These are phyloP conservation scores for Sylvietta virens DNA, from an alignment of 2,113 vertebrate genomes.

Conservation along the genomic window DNA sequence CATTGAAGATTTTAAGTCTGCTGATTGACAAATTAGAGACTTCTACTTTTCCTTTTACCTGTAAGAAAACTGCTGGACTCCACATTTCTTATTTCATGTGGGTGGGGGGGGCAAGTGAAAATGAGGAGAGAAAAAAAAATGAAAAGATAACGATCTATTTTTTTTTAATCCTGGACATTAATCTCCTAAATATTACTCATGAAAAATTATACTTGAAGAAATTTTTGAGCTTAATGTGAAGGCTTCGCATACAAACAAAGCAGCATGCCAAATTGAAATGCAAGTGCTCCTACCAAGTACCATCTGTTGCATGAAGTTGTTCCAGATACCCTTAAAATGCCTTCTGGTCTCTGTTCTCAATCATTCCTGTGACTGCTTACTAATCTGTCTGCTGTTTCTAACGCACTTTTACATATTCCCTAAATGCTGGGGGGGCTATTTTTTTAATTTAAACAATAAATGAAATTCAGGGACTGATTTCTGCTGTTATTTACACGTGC, in stretches of 20 bases:
- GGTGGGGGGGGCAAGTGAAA: neutral
- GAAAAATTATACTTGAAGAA: neutral
- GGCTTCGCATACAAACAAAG: neutral
- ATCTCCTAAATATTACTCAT: neutral
- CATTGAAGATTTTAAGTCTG: neutral
- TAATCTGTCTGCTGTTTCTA: neutral
- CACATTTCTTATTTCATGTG: neutral
- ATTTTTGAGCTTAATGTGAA: neutral
- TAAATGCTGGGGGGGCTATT: neutral
- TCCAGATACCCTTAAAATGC: conserved; percentile 4
- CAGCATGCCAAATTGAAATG: neutral
- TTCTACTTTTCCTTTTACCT: neutral
- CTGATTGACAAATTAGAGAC: neutral
- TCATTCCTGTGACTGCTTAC: neutral
- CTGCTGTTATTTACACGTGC: neutral
- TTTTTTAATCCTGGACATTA: neutral
- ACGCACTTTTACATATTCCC: neutral
- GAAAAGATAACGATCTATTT: neutral
- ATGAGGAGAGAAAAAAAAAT: neutral
- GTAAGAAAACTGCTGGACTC: neutral
- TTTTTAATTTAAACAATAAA: neutral
- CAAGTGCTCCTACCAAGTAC: neutral
- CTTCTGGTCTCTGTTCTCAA: conserved; percentile 26
- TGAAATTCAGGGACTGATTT: neutral
- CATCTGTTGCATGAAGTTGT: conserved; percentile 28